phyloP scores from a whole-genome alignment of 1,140 invertebrate species.

The Dryas iulia region DNA sequence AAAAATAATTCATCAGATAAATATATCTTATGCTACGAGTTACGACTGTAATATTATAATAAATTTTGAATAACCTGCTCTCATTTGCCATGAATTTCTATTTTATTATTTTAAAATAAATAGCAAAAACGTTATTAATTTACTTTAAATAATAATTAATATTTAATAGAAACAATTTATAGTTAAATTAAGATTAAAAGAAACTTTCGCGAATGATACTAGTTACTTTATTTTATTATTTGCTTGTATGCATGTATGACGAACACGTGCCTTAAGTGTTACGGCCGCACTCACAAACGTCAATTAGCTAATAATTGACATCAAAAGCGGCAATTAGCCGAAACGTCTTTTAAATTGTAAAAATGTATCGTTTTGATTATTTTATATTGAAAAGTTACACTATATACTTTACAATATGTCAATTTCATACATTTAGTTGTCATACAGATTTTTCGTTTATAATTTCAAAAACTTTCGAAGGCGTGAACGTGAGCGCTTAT shows the following conservation, averaged over 20 bases:
- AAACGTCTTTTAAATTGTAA: no score
- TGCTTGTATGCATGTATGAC: not conserved
- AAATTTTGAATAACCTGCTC: not conserved
- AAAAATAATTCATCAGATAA: not conserved
- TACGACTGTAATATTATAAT: no score
- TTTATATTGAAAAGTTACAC: no score
- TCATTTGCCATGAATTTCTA: not conserved
- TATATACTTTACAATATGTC: no score
- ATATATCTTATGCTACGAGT: not conserved
- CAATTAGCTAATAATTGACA: no score
- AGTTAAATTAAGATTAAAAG: not conserved
- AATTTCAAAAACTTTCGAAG: not conserved
- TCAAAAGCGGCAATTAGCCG: no score
- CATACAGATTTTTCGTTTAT: no score
- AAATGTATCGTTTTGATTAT: no score
- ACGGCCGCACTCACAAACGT: no score
- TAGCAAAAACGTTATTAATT: not conserved
- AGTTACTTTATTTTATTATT: not conserved
- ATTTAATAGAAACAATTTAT: no score
- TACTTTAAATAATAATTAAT: not conserved
- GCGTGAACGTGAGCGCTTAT: constrained; percentile 6
- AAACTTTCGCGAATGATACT: not conserved
- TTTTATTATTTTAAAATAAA: no score
- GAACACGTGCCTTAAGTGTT: not conserved
- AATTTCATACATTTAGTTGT: no score